phyloP scores from a whole-genome alignment of 1,140 invertebrate genomes.

The Drosophila nebulosa region DNA sequence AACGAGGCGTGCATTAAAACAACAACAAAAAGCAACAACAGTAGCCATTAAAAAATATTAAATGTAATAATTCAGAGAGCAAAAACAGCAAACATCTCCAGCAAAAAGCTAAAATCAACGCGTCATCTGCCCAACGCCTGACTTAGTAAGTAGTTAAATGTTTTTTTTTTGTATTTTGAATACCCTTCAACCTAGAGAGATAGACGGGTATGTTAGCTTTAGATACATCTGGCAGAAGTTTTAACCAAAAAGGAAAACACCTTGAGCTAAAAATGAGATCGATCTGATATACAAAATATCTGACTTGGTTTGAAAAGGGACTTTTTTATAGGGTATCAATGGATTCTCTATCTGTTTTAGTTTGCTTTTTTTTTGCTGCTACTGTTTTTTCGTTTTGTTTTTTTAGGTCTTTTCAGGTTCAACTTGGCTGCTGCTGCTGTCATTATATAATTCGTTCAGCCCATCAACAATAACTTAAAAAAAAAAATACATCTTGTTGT shows the following conservation, averaged over 20 bases:
- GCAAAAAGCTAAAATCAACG: constrained; percentile 34
- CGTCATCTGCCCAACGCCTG: constrained; percentile 72
- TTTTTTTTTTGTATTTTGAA: too few species aligned
- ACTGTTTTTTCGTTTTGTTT: constrained; percentile 11
- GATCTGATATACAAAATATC: too few species aligned
- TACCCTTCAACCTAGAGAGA: background rate
- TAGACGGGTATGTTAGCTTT: background rate
- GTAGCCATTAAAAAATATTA: constrained; percentile 67
- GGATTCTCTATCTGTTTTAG: constrained; percentile 1
- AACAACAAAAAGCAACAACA: constrained; percentile 31
- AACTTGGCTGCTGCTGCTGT: constrained; percentile 13
- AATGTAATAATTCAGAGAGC: constrained; percentile 68
- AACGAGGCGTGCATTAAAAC: constrained; percentile 72
- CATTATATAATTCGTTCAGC: constrained; percentile 54
- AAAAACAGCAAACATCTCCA: constrained; percentile 18
- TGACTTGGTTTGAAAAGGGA: background rate
- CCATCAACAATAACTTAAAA: background rate
- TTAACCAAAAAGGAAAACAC: too few species aligned
- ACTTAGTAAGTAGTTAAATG: constrained; percentile 49
- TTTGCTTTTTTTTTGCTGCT: constrained; percentile 12
- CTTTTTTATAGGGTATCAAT: background rate
- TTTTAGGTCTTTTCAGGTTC: constrained; percentile 26
- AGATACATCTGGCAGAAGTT: too few species aligned
- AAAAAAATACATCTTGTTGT: background rate
- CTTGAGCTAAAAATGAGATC: too few species aligned